A percentile compares a stretch with the other conserved stretches of the same genome.
These are phyloP conservation scores for Anser cygnoides DNA, from an alignment of 2,113 vertebrate species.

Conservation along the genomic window DNA sequence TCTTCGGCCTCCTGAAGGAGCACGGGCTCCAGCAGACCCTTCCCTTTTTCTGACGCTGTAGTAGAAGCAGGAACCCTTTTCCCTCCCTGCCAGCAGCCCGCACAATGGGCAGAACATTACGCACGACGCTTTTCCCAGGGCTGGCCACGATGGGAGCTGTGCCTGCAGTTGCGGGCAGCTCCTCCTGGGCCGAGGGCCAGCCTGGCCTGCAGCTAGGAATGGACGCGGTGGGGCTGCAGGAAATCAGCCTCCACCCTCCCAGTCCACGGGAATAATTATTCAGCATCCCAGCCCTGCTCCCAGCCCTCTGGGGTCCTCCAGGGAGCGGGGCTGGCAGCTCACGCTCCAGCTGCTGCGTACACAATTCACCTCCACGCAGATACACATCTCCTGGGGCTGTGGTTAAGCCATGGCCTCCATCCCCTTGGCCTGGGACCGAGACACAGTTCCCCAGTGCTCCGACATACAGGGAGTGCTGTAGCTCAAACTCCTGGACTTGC, in stretches of 20 bases:
- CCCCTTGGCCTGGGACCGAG: background rate
- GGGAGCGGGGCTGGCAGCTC: background rate
- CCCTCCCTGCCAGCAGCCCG: background rate
- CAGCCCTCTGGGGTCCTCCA: background rate
- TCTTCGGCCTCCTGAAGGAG: background rate
- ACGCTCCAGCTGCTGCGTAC: background rate
- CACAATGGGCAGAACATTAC: background rate
- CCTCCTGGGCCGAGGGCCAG: background rate
- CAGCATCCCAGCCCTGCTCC: background rate
- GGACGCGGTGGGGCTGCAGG: background rate
- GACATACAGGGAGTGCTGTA: background rate
- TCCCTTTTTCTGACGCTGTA: background rate
- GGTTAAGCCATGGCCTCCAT: background rate
- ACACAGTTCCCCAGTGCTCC: background rate
- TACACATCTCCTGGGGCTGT: background rate
- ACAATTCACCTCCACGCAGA: background rate
- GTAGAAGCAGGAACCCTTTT: background rate
- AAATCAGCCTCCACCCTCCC: background rate
- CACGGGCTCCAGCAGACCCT: background rate
- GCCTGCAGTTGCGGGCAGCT: background rate
- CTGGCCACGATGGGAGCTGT: background rate
- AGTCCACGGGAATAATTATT: background rate
- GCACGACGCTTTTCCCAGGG: background rate
- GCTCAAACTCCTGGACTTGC: background rate
- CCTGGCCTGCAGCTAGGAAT: background rate